These are phyloP conservation scores for Geothlypis trichas DNA, from an alignment of 2,113 vertebrate genomes.

Conservation along the genomic window DNA sequence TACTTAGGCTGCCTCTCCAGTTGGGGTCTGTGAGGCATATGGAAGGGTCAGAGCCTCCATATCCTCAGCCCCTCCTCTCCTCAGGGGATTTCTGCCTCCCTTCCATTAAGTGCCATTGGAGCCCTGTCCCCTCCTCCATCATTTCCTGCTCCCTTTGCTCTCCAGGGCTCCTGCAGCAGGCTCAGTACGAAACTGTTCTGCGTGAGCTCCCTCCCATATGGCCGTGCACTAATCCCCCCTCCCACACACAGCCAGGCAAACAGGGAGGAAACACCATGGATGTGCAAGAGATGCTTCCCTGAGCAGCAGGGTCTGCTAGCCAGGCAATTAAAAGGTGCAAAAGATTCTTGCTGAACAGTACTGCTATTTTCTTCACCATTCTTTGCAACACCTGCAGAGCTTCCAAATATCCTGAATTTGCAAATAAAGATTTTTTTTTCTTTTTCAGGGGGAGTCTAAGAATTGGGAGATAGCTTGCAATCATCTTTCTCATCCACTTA, in stretches of 20 bases:
- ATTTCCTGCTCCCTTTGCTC: not conserved
- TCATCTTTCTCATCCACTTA: not conserved
- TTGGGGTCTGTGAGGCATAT: not conserved
- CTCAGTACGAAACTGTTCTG: not conserved
- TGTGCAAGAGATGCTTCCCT: not conserved
- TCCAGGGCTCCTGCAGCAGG: not conserved
- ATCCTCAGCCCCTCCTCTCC: not conserved
- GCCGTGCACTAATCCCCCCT: not conserved
- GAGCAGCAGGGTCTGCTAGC: not conserved
- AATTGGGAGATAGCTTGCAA: not conserved
- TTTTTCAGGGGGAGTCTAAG: not conserved
- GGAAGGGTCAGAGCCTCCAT: not conserved
- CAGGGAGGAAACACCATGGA: not conserved
- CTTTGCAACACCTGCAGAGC: not conserved
- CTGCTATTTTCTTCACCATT: not conserved
- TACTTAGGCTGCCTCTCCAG: not conserved
- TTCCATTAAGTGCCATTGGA: not conserved
- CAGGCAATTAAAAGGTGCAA: not conserved
- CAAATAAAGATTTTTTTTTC: not conserved
- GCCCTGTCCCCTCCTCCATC: conserved; percentile 21
- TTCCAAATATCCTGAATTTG: not conserved
- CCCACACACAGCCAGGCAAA: not conserved
- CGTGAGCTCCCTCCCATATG: not conserved
- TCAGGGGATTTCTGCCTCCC: not conserved
- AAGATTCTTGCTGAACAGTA: not conserved